Evolutionary conservation across 1,140 invertebrate species (phyloP), one percentile per base, ranked within the genome.

Genomic region (Sogatella furcifera): DNA sequence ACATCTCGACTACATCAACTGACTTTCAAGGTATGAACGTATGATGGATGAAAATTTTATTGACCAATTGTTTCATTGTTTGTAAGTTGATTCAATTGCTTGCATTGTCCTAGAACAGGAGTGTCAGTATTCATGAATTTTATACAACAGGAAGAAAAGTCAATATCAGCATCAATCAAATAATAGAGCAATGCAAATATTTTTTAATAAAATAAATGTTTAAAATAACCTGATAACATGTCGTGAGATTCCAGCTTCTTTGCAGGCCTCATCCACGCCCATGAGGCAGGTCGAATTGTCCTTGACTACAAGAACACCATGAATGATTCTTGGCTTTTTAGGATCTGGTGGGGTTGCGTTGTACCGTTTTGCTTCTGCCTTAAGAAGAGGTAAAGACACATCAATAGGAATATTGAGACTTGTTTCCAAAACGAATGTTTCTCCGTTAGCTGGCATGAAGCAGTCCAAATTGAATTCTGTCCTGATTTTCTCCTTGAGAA

Each of bases 391-490:
- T 8, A 96, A 73, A 0, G 92, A 91, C 6, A 95, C 87, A 77
- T 97, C 92, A 8, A 96, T 85, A 0, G 92, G 88, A 59, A 97
- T 88, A 71, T 89, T 88, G n/a, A 89, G 83, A 0, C 84, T 84
- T 0, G 91, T 94, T 5, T 81, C 81, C 58, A 98, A 95, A 41
- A 84, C 77, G 65, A 88, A 89, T 13, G 92, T 96, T 76, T 98
- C 94, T 9, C 95, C 95, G 79, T 98, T 98, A 0, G 94, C 95
- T 42, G 95, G 95, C 83, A 93, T 97, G 67, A 84, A 97, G 73
- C 95, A 98, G 66, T 89, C 86, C 44, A 94, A 84, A 54, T 88
- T 85, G 68, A 92, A 93, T 71, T 94, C 90, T 76, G 97, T 86
- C 69, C 89, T 75, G 44, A 86, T 85, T 71, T 86, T 85, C 62